Conservation (phyloP, 2,888 invertebrate genomes). For the Coenonympha arcania region DNA sequence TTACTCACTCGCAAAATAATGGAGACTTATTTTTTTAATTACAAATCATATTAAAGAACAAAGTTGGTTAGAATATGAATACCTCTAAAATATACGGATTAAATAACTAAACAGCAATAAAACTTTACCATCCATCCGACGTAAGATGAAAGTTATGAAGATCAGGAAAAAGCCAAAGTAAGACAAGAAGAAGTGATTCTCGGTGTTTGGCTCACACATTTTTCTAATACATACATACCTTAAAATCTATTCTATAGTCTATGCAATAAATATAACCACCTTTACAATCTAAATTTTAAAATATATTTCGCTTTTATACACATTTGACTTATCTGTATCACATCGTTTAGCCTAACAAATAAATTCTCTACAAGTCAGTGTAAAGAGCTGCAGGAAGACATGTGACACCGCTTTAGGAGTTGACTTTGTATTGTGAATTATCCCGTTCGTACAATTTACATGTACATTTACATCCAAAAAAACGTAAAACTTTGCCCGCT, state of each 20-base stretch:
- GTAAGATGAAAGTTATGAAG: background rate
- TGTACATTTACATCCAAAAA: too few relatives aligned
- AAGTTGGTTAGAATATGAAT: too few relatives aligned
- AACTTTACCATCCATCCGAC: background rate
- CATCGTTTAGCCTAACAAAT: slow-evolving; percentile 69
- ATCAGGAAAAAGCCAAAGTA: background rate
- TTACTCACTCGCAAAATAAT: too few relatives aligned
- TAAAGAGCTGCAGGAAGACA: slow-evolving; percentile 75
- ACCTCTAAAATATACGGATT: background rate
- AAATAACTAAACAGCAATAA: background rate
- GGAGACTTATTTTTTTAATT: too few relatives aligned
- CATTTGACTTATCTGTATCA: slow-evolving; percentile 67
- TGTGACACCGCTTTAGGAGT: slow-evolving; percentile 51
- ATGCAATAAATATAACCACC: slow-evolving; percentile 23
- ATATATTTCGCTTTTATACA: slow-evolving; percentile 35
- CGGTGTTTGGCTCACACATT: slow-evolving; percentile 5
- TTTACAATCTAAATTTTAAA: slow-evolving; percentile 33
- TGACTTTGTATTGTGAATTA: slow-evolving; percentile 8
- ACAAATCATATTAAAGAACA: too few relatives aligned
- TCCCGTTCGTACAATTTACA: too few relatives aligned
- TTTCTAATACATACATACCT: slow-evolving; percentile 8
- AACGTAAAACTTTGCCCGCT: too few relatives aligned
- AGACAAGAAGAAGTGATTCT: slow-evolving; percentile 19
- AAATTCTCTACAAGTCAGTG: slow-evolving; percentile 71
- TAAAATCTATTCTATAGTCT: slow-evolving; percentile 16